A percentile compares a stretch with the other conserved stretches of the same genome.
phyloP scores from a whole-genome alignment of 2,113 vertebrate genomes.

The Ginglymostoma cirratum region DNA sequence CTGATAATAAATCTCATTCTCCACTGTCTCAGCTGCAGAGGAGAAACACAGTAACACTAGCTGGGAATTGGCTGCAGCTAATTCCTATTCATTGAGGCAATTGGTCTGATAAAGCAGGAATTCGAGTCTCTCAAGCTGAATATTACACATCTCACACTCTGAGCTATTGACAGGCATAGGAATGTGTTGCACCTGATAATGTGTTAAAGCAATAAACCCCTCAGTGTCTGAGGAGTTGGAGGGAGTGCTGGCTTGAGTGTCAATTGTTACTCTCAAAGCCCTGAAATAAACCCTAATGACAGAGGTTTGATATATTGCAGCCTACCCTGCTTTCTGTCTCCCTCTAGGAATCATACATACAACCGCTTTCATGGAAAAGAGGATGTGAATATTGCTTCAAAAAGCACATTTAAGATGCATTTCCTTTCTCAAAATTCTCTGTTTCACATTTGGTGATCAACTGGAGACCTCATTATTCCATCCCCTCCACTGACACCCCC shows the following conservation, averaged over 20 bases:
- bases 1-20: background rate
- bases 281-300: background rate
- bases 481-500: background rate
- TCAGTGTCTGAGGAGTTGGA: constrained; percentile 42
- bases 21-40: background rate
- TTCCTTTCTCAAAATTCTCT: background rate
- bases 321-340: background rate
- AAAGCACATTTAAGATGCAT: background rate
- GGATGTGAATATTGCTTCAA: background rate
- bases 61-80: background rate
- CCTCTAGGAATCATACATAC: background rate
- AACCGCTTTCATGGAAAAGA: background rate
- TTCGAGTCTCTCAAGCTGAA: background rate
- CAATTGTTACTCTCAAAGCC: constrained; percentile 35
- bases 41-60: background rate
- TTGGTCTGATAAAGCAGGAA: background rate
- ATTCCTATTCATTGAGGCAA: background rate
- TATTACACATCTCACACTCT: background rate
- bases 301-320: background rate
- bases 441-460: background rate
- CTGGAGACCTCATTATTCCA: no score
- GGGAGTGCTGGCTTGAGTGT: constrained; percentile 43
- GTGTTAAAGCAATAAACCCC: constrained; percentile 41
- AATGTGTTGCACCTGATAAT: constrained; percentile 43
- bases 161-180: constrained; percentile 42